Evolutionary conservation across 2,113 vertebrate genomes (phyloP).

Genomic region (Danio rerio): DNA sequence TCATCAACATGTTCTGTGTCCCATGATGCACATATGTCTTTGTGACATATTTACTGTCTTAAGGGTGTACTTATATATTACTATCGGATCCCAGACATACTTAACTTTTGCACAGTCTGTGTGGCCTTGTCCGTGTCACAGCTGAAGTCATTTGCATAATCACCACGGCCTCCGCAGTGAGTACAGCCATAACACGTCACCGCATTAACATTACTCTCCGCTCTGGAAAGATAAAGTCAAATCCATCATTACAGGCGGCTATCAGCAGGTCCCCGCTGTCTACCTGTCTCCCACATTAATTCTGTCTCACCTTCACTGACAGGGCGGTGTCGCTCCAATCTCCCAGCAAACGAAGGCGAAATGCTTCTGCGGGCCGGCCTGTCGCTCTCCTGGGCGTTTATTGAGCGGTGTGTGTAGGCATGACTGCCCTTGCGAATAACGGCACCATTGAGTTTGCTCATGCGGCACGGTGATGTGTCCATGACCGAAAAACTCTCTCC

Average conservation of each 20-base stretch:
- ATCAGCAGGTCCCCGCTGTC: neutral
- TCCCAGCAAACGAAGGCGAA: slow-evolving; percentile 20
- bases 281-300: slow-evolving; percentile 41
- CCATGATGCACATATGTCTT: slow-evolving; percentile 14
- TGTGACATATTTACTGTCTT: neutral
- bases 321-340: neutral
- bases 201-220: neutral
- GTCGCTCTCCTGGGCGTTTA: slow-evolving; percentile 35
- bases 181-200: neutral
- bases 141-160: slow-evolving; percentile 12
- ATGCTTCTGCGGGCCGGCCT: slow-evolving; percentile 25
- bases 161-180: neutral
- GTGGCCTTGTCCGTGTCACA: slow-evolving; percentile 16
- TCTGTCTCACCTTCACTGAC: slow-evolving; percentile 26
- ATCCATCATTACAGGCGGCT: slow-evolving; percentile 21
- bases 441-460: slow-evolving; percentile 35
- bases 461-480: slow-evolving; percentile 28
- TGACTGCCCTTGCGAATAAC: slow-evolving; percentile 39
- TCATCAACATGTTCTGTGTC: neutral
- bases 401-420: slow-evolving; percentile 25
- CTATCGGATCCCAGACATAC: neutral
- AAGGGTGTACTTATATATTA: neutral
- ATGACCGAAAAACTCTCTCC: slow-evolving; percentile 19
- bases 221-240: slow-evolving; percentile 19
- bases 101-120: neutral